Evolutionary conservation across 2,888 invertebrate species (phyloP), one percentile per base, ranked within the genome.

Genomic region (Drosophila kambysellisi): DNA sequence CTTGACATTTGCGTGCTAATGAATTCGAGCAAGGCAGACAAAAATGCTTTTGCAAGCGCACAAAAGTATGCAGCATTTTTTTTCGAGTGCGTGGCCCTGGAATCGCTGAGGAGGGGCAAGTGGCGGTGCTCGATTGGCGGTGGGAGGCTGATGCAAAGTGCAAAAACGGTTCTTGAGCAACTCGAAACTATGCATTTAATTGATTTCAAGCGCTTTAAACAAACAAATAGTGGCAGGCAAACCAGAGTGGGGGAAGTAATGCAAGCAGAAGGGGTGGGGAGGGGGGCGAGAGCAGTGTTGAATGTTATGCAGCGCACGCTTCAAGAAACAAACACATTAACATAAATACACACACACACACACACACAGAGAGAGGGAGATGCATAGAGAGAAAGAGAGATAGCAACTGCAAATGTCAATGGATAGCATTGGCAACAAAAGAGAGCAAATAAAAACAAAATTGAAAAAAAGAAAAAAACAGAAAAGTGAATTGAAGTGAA

Each of bases 161-260:
- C 81, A 76, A 72, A 76, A 76, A 63, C 54, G 63, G 39, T 54
- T 43, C 67, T 67, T 52, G 72, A 79, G 88, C 71, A 88, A 86
- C 86, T 85, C 60, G 73, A 89, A 85, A 88, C 90, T 89, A 89
- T 88, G 90, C 85, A 88, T 86, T 86, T 86, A 86, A 86, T 86
- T 86, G 85, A 86, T 86, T 86, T 88, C 76, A 71, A 88, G 89
- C 70, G 69, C 83, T 82, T 85, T 70, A 75, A 79, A 67, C 80
- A 81, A 81, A 81, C 69, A 74, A 54, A 74, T 43, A 64, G 66
- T 61, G 61, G 43, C 60, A 56, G 56, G 52, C n/a, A 53, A 68
- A 39, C 1, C 39, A n/a, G 25, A 37, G 58, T 20, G 3, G 20
- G 5, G n/a, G 12, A n/a, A 39, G 56, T 30, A 1, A 29, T 0